Base-by-base conservation (phyloP, 1,140 invertebrate genomes). In the Pachyrhynchus sulphureomaculatus region DNA sequence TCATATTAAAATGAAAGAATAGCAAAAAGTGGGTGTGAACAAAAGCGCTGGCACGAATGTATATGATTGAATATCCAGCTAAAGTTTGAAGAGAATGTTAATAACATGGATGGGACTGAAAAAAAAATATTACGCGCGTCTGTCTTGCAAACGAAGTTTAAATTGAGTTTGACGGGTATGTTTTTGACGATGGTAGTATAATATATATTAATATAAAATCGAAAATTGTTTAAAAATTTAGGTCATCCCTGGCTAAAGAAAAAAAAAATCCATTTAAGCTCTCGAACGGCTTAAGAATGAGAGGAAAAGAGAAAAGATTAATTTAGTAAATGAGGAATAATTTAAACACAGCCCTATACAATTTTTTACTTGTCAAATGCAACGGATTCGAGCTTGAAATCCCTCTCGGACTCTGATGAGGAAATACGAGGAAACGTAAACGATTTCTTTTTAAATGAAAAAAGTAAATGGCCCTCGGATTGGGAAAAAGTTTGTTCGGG, bases 351-450 rank as follows among this genome's bases (percentile, higher is more conserved):
- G 60, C 60, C 60, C 60, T 52, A 47, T 62, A 62, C 60, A 62
- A 62, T 62, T 62, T 62, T 62, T 62, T 62, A 62, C 60, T 62
- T 62, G 60, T 62, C 60, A 62, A 62, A 62, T 62, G 60, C 60
- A 62, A 62, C 60, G 42, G 42, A 54, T 54, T 53, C 58, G 58
- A 23, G 47, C 39, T 24, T 37, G 48, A 39, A 29, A 36, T 57
- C 53, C 29, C 48, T 54, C 41, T 37, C 32, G 48, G 60, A 55
- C 60, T 55, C 48, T 56, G 60, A 56, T 51, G 47, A 62, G 52
- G 60, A 62, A 62, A 62, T 52, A 44, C 48, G 53, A 42, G 60
- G 60, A 62, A 62, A 56, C 60, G 52, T 52, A 61, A 61, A 61
- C 37, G 58, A 61, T 51, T 41, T 51, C 53, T 21, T 20, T 9